phyloP scores from a whole-genome alignment of 2,797 vertebrate genomes.

The Monodelphis domestica region DNA sequence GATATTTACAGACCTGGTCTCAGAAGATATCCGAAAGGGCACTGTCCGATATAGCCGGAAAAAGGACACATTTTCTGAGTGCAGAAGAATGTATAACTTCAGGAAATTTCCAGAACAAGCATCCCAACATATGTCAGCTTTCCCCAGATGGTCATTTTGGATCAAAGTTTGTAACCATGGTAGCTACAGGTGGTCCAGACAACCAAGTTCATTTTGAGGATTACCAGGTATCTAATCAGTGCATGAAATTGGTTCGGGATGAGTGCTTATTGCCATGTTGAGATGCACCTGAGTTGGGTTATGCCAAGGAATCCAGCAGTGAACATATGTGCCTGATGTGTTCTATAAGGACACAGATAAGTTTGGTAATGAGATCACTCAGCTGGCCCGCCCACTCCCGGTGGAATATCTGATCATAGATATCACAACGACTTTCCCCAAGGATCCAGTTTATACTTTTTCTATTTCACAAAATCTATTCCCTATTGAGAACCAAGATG shows the following conservation, averaged over 20 bases:
- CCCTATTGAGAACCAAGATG: too few relatives aligned
- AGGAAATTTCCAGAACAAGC: conserved; percentile 96
- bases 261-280: conserved; percentile 97
- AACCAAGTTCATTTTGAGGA: conserved; percentile 99
- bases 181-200: conserved; percentile 97
- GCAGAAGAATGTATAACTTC: conserved; percentile 98
- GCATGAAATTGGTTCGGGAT: conserved; percentile 97
- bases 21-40: conserved; percentile 97
- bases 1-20: conserved; percentile 98
- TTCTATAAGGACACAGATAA: conserved; percentile 99
- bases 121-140: conserved; percentile 95
- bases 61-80: conserved; percentile 95
- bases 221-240: conserved; percentile 99
- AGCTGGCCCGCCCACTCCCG: conserved; percentile 96
- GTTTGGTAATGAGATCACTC: conserved; percentile 98
- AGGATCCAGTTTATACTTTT: too few relatives aligned
- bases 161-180: conserved; percentile 97
- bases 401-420: conserved; percentile 99
- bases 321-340: conserved; percentile 99
- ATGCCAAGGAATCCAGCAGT: conserved; percentile 96
- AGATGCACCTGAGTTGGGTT: conserved; percentile 95
- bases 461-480: too few relatives aligned
- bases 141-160: conserved; percentile 97
- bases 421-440: too few relatives aligned
- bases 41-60: conserved; percentile 96